These are phyloP conservation scores for Enteromius radiatus DNA, from an alignment of 2,797 vertebrate species.

Conservation along the genomic window DNA sequence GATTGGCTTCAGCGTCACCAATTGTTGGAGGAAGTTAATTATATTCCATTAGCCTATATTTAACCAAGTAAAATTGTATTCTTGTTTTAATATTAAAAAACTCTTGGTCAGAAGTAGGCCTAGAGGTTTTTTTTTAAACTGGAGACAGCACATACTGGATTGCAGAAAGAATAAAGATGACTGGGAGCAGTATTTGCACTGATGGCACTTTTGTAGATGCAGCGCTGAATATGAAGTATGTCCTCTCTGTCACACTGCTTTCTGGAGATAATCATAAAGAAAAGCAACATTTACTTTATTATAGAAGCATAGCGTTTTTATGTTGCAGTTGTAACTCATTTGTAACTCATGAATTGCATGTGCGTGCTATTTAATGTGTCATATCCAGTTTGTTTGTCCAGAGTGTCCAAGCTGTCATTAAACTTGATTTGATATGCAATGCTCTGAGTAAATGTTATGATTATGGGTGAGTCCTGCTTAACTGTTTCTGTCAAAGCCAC, in stretches of 20 bases:
- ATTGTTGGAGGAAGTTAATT: not conserved
- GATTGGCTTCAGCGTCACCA: not conserved
- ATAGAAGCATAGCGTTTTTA: not conserved
- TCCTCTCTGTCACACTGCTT: constrained; percentile 54
- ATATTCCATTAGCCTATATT: not conserved
- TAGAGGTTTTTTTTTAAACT: not conserved
- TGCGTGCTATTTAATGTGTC: not conserved
- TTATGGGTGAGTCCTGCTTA: constrained; percentile 9
- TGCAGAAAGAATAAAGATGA: constrained; percentile 39
- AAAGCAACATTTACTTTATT: not conserved
- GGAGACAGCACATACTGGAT: not conserved
- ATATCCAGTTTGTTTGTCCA: constrained; percentile 5
- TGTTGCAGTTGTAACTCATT: not conserved
- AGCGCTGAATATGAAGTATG: constrained; percentile 63
- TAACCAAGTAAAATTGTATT: not conserved
- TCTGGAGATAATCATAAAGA: constrained; percentile 50
- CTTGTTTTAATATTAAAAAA: not conserved
- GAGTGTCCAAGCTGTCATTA: not conserved
- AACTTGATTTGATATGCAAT: not conserved
- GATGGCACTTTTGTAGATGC: constrained; percentile 53
- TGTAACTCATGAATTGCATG: not conserved
- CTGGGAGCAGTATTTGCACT: constrained; percentile 1
- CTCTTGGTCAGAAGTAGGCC: not conserved
- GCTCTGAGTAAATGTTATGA: constrained; percentile 50
- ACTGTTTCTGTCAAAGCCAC: not conserved